Evolutionary conservation across 2,113 vertebrate species (phyloP), one percentile per base, ranked within the genome.

Genomic region (Pampusana beccarii): DNA sequence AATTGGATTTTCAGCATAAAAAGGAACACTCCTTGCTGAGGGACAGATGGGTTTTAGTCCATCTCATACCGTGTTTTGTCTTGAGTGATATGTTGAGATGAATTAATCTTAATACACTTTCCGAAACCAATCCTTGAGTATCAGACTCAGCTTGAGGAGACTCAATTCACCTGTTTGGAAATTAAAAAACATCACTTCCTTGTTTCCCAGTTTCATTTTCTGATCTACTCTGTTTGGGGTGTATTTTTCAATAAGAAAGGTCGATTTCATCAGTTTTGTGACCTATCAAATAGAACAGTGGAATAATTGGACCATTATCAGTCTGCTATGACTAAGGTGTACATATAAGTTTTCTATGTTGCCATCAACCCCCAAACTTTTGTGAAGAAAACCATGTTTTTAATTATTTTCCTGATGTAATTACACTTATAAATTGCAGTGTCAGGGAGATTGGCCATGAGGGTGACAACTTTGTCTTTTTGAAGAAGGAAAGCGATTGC

Each of bases 11-110:
- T 54, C 36, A 50, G 2, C 13, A 4, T 53, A 12, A 26, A 60
- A 61, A 16, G 19, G 6, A 42, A 14, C 16, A 15, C 5, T 33
- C 7, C 10, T 48, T 71, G 11, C 8, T 38, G 42, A 10, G 15
- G 28, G 5, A 13, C 21, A 17, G 3, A 3, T 73, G 54, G 38
- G 25, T 17, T 46, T 0, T 44, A 10, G n/a, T 42, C 16, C 8
- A 46, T 46, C 18, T 46, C 44, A 46, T 46, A 19, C 44, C 3
- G 10, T 34, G 31, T 70, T 87, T 54, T 23, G 40, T 50, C 13
- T 48, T 28, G 7, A 34, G 34, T 21, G 21, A 24, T 38, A 6
- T 1, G 3, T 40, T 75, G 40, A 34, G 36, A 13, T 28, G 34
- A 50, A 33, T 58, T 56, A 28, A 33, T 69, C 24, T 64, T 25